Percentiles rank a stretch among this genome's conserved stretches.
Conservation (phyloP, 2,113 vertebrate species). For the Sinocyclocheilus maitianheensis region DNA sequence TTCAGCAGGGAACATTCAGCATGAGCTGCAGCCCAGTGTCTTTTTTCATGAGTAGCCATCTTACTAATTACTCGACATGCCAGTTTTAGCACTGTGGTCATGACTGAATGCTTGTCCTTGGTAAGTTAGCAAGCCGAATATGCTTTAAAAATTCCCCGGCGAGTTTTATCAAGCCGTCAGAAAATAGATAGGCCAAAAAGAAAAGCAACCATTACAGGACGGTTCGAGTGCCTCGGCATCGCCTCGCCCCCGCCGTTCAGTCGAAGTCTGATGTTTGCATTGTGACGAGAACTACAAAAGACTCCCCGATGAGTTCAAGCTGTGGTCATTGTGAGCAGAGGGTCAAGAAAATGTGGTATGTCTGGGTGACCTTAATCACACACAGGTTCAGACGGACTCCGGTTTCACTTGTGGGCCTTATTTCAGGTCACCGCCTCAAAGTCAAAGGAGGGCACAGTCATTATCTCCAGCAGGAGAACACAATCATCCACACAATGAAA, state of each 20-base stretch:
- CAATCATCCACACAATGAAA: constrained; percentile 81
- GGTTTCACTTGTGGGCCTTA: constrained; percentile 77
- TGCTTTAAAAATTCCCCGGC: not conserved
- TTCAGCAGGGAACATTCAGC: constrained; percentile 47
- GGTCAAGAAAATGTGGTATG: constrained; percentile 76
- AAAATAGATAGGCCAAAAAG: constrained; percentile 15
- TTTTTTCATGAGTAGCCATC: constrained; percentile 43
- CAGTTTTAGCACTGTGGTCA: constrained; percentile 44
- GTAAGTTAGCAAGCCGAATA: constrained; percentile 36
- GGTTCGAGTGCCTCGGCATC: constrained; percentile 63
- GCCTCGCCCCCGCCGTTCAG: constrained; percentile 44
- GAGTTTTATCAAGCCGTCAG: constrained; percentile 18
- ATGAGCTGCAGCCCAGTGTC: constrained; percentile 15
- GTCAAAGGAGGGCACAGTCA: constrained; percentile 79
- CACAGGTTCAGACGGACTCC: constrained; percentile 73
- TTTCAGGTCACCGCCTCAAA: constrained; percentile 81
- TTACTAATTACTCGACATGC: constrained; percentile 49
- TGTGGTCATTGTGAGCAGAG: constrained; percentile 64
- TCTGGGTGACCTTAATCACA: constrained; percentile 79
- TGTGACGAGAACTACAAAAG: constrained; percentile 65
- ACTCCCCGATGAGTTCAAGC: constrained; percentile 65
- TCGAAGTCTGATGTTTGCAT: constrained; percentile 65
- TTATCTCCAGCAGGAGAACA: constrained; percentile 77
- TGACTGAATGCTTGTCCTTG: constrained; percentile 47
- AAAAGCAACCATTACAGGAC: constrained; percentile 38